Conservation (phyloP, 1,140 invertebrate species). For the Apis florea region DNA sequence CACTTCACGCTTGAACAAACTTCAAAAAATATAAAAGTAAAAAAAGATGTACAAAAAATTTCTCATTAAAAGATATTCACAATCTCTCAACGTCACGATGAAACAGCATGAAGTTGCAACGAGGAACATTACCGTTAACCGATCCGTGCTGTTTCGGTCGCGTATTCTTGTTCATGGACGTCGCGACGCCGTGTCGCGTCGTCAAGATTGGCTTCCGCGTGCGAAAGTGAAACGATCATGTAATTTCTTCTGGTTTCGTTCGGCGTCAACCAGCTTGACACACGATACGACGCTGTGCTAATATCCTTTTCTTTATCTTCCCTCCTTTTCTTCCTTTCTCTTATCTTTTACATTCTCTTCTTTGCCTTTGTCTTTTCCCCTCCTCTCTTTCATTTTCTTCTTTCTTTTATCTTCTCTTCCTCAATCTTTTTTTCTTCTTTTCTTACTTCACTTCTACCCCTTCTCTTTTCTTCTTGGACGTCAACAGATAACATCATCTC, state of each 20-base stretch:
- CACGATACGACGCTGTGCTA: slow-evolving; percentile 39
- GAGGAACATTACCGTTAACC: slow-evolving; percentile 12
- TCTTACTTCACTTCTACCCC: background rate
- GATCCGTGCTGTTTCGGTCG: background rate
- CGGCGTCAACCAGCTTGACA: slow-evolving; percentile 25
- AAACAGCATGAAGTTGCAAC: background rate
- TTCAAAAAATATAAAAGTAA: background rate
- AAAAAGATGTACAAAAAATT: background rate
- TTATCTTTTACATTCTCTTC: background rate
- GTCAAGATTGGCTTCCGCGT: slow-evolving; percentile 5
- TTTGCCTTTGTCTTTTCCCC: background rate
- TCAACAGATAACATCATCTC: too few relatives aligned
- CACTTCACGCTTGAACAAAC: background rate
- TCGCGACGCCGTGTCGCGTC: background rate
- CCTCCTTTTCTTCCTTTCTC: background rate
- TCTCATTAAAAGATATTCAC: background rate
- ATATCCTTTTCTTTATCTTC: slow-evolving; percentile 6
- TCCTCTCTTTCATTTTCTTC: background rate
- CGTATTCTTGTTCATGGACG: background rate
- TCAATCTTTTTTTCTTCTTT: background rate
- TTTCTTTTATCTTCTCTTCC: background rate
- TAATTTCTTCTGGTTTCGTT: slow-evolving; percentile 51
- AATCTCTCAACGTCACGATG: background rate
- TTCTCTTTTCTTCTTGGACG: background rate
- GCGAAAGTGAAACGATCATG: slow-evolving; percentile 44